Evolutionary conservation across 1,140 invertebrate genomes (phyloP).

Genomic region (Drosophila leontia): DNA sequence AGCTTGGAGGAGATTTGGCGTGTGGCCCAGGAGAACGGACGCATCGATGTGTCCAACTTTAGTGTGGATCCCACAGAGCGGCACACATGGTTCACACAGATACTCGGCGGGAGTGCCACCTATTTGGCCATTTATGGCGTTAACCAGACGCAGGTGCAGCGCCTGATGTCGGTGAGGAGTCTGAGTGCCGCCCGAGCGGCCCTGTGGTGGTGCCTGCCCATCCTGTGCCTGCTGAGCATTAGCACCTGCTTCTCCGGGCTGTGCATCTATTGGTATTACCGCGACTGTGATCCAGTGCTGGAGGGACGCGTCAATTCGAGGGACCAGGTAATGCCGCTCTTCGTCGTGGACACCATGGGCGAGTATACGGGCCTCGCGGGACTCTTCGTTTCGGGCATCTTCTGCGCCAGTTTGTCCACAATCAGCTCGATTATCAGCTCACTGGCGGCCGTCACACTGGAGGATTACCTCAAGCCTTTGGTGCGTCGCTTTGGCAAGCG

Average conservation of each 20-base stretch:
- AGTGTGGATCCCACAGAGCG: slow-evolving; percentile 89
- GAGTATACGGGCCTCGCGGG: slow-evolving; percentile 90
- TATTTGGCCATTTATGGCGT: slow-evolving; percentile 92
- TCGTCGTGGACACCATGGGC: slow-evolving; percentile 91
- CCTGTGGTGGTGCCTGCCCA: slow-evolving; percentile 90
- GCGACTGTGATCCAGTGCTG: slow-evolving; percentile 90
- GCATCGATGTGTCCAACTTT: slow-evolving; percentile 88
- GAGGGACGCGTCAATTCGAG: slow-evolving; percentile 86
- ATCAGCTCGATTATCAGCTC: slow-evolving; percentile 94
- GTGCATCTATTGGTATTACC: slow-evolving; percentile 91
- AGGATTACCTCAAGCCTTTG: slow-evolving; percentile 90
- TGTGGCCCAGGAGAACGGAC: slow-evolving; percentile 87
- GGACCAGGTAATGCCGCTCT: slow-evolving; percentile 90
- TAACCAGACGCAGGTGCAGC: slow-evolving; percentile 94
- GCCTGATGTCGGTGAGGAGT: slow-evolving; percentile 91
- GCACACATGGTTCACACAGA: slow-evolving; percentile 90
- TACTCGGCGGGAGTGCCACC: slow-evolving; percentile 90
- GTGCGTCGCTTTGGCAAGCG: slow-evolving; percentile 65
- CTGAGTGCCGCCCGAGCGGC: slow-evolving; percentile 88
- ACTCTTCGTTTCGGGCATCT: slow-evolving; percentile 93
- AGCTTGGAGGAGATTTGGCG: slow-evolving; percentile 89
- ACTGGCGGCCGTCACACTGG: slow-evolving; percentile 92
- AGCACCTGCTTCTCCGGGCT: slow-evolving; percentile 91
- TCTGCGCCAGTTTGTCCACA: slow-evolving; percentile 93
- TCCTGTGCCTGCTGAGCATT: slow-evolving; percentile 89